Base-by-base conservation (phyloP, 2,797 vertebrate species). In the Peromyscus eremicus region DNA sequence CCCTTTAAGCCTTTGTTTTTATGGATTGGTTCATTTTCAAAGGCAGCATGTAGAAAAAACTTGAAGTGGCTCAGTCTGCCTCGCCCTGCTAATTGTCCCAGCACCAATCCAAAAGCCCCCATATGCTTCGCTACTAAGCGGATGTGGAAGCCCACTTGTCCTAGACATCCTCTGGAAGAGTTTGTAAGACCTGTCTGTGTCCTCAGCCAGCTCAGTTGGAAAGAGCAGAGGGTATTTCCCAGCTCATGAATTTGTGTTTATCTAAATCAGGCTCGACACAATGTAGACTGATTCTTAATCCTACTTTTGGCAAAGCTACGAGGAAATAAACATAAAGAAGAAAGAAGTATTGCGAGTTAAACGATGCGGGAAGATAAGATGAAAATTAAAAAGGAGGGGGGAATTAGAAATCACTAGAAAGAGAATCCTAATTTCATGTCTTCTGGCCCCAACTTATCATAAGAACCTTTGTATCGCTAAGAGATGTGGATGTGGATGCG, bases 1-100 rank as follows among this genome's bases (percentile, higher is more conserved):
- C 62, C 55, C 68, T 86, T 64, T 64, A 92, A 93, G 46, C 32
- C 62, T 89, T 92, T 89, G 92, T 80, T 81, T 79, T 75, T 52
- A 80, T 62, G 79, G 21, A 62, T 91, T 87, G 87, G 64, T 84
- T 97, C 34, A 57, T 86, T 93, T 75, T 93, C 97, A 93, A 93
- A 92, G 97, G 49, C 79, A 92, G 8, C 0, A 4, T 57, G 34
- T 60, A 25, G 27, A 19, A 68, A 84, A 91, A 60, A 3, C 5
- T 3, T 29, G 2, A 49, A n/a, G 55, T 27, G 21, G n/a, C 40
- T 90, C 40, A 6, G 7, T 37, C 68, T 52, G 57, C 46, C 70
- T 52, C 14, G 4, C 1, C 1, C 55, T 62, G 40, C 43, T n/a
- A 64, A 82, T 17, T 49, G 62, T 1, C 40, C n/a, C 64, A 17